Base-by-base conservation (phyloP, 2,797 vertebrate species). In the Menidia menidia region DNA sequence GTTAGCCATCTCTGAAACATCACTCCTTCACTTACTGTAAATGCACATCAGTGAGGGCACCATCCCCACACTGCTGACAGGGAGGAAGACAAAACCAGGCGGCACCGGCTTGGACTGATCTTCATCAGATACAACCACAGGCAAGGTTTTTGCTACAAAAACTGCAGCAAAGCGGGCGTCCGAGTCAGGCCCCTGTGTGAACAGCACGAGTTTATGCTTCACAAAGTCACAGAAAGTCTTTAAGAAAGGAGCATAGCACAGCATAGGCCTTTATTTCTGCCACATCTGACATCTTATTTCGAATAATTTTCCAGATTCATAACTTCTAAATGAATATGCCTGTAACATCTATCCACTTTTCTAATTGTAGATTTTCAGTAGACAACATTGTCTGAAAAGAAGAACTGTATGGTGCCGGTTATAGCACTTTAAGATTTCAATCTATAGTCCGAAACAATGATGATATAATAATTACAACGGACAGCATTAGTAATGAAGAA, bases 21-120 rank as follows among this genome's bases (percentile, higher is more conserved):
- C 93, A 93, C 89, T 92, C 94, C 91, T 88, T 92, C 89, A 89
- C 88, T 94, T 94, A 94, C 94, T 89, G 94, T 94, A 95, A 95
- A 88, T 84, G 85, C 52, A 87, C 87, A 88, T 91, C 89, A 90
- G 61, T 62, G 72, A 62, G 89, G 89, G 88, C 91, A 83, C 61
- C 79, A 77, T 84, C 83, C 79, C 75, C 57, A 42, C 81, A 58
- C 72, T 87, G 88, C 88, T 92, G 89, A 91, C 89, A 85, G 71
- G 75, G 81, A 87, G 90, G 87, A 88, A 90, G 85, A 85, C 83
- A 85, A 91, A 84, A 89, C 88, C 89, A 48, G 71, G 69, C 75
- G 25, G 73, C 43, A 63, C 60, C 35, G 8, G 83, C 76, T 52
- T 77, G 62, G 80, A 72, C 75, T n/a, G 35, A 79, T 67, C 81